Evolutionary conservation across 2,797 vertebrate species (phyloP).

Genomic region (Phalanger gymnotis): DNA sequence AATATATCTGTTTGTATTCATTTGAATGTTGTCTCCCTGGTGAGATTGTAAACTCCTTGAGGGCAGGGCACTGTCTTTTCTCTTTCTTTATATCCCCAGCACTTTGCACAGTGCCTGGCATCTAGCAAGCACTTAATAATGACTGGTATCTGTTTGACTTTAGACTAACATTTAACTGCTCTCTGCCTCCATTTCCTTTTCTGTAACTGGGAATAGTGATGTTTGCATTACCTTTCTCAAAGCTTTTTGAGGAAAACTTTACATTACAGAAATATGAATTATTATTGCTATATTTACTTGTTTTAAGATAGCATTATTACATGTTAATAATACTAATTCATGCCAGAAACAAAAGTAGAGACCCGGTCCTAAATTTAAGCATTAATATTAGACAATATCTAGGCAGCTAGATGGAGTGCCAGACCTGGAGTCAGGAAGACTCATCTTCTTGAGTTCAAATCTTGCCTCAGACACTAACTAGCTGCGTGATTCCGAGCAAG

Average conservation of each 20-base stretch:
- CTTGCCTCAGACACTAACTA: not conserved
- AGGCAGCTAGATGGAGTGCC: not conserved
- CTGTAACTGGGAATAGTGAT: not conserved
- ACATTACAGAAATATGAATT: not conserved
- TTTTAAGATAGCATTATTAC: not conserved
- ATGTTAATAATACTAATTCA: not conserved
- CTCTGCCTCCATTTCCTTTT: not conserved
- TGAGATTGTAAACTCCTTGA: not conserved
- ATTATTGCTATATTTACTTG: not conserved
- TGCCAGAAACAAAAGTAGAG: not conserved
- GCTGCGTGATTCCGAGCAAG: not conserved
- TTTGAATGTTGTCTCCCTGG: too few relatives aligned
- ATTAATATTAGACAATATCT: not conserved
- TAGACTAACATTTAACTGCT: not conserved
- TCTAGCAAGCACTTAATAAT: not conserved
- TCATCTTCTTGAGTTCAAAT: not conserved
- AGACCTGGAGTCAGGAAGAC: not conserved
- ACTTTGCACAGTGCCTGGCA: not conserved
- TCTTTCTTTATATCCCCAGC: not conserved
- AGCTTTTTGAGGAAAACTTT: not conserved
- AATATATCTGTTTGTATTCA: not conserved
- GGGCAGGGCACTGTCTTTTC: not conserved
- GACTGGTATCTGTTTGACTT: not conserved
- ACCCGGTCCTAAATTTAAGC: not conserved
- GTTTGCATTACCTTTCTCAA: not conserved